Evolutionary conservation across 2,113 vertebrate genomes (phyloP).

Genomic region (Calypte anna): DNA sequence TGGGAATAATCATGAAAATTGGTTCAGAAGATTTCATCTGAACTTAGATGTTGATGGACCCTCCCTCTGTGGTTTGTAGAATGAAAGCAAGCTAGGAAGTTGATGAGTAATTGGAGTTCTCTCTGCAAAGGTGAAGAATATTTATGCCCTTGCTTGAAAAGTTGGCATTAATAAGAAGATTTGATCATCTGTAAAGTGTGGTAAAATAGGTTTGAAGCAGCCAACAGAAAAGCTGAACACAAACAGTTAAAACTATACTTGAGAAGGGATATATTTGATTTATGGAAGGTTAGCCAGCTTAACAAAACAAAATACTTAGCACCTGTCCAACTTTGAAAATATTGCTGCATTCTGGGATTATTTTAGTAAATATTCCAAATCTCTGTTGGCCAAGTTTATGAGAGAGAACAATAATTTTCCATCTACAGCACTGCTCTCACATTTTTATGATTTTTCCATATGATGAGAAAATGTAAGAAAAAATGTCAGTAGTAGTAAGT

Average conservation of each 20-base stretch:
- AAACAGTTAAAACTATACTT: not conserved
- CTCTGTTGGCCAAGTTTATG: not conserved
- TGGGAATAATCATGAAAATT: not conserved
- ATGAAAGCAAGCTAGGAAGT: not conserved
- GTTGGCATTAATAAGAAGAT: not conserved
- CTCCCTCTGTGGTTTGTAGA: not conserved
- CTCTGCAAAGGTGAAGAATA: not conserved
- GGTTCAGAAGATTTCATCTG: not conserved
- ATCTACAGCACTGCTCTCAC: not conserved
- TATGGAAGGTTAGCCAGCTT: not conserved
- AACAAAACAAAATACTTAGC: conserved; percentile 25
- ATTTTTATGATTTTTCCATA: conserved; percentile 33
- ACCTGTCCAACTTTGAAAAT: conserved; percentile 17
- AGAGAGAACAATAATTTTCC: conserved; percentile 30
- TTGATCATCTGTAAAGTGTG: not conserved
- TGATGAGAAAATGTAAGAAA: not conserved
- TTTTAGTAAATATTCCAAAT: not conserved
- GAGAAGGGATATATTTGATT: not conserved
- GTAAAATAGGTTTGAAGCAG: not conserved
- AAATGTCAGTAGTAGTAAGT: not conserved
- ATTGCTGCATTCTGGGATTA: not conserved
- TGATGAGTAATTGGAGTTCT: not conserved
- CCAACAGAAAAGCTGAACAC: not conserved
- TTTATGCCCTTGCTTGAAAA: not conserved
- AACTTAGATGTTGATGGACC: not conserved